Conservation (phyloP, 2,888 invertebrate genomes). For the Fragum fragum region DNA sequence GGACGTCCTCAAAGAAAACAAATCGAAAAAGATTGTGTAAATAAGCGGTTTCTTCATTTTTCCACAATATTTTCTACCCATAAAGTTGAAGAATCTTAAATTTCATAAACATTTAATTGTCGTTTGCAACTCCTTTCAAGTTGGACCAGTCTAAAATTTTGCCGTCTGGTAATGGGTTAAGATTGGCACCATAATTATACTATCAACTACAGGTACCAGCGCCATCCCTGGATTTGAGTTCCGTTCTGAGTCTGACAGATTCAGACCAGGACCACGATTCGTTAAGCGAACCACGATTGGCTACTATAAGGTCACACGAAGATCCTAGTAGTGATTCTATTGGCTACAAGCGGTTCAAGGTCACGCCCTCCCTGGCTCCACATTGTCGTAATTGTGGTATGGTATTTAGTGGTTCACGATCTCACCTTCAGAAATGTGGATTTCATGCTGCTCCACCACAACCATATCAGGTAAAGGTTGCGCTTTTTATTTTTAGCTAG, state of each 20-base stretch:
- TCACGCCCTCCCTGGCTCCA: neutral
- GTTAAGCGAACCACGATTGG: neutral
- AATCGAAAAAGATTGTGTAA: too few species aligned
- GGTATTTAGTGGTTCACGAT: neutral
- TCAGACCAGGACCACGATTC: neutral
- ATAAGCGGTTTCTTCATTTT: too few species aligned
- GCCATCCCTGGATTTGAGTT: neutral
- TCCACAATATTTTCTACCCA: too few species aligned
- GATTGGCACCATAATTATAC: too few species aligned
- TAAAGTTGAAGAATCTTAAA: too few species aligned
- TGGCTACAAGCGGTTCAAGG: neutral
- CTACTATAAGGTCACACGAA: neutral
- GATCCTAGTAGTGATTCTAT: neutral
- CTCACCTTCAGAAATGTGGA: neutral
- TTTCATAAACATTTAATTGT: too few species aligned
- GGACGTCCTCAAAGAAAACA: too few species aligned
- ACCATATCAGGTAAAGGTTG: conserved; percentile 11
- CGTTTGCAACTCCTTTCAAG: too few species aligned
- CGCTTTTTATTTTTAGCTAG: too few species aligned
- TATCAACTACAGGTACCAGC: neutral
- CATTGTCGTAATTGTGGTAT: conserved; percentile 4
- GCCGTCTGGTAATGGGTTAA: too few species aligned
- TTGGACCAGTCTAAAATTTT: too few species aligned
- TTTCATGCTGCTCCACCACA: conserved; percentile 14
- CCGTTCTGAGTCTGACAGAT: neutral